Evolutionary conservation across 2,797 vertebrate species (phyloP), one percentile per base, ranked within the genome.

Genomic region (Coracias cyanogaster): DNA sequence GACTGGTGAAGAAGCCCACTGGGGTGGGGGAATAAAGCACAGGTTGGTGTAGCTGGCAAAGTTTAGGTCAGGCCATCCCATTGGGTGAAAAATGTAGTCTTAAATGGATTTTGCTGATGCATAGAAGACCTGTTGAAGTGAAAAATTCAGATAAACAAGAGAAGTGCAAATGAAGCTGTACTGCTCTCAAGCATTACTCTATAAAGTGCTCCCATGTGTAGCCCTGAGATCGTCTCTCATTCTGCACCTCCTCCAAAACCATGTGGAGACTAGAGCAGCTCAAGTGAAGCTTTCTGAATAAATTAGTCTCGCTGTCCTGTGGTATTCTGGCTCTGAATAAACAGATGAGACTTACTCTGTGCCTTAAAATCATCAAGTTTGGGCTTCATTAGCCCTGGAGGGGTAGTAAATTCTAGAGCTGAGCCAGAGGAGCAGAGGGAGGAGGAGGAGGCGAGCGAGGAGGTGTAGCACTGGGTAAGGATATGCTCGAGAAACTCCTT

Each of bases 371-470:
- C 94, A 96, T 78, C 74, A 89, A 85, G 35, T 85, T 86, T 71
- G 74, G 71, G 26, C 72, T 96, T 96, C 94, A 95, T 93, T 95
- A 89, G 88, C 26, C 94, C 78, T 78, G 28, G 29, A 83, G 74
- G 93, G 33, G 17, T 51, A 73, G 58, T 95, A 95, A 96, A 96
- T 95, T 82, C 26, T 49, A 74, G 58, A 65, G 26, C 70, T 76
- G 82, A 90, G 83, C 70, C 3, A 10, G 62, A 84, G 82, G 55
- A 93, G 78, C 33, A 45, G 85, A 86, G 33, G 31, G 55, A 83
- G 76, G 55, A 54, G 67, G 55, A 51, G 80, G 10, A 15, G 24
- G 35, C 22, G 52, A 84, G 70, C 2, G 3, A 71, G 66, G 86
- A 91, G 33, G n/a, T 62, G 39, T 29, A 88, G 58, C 3, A 4